phyloP scores from a whole-genome alignment of 2,113 vertebrate genomes.

The Colinus virginianus region DNA sequence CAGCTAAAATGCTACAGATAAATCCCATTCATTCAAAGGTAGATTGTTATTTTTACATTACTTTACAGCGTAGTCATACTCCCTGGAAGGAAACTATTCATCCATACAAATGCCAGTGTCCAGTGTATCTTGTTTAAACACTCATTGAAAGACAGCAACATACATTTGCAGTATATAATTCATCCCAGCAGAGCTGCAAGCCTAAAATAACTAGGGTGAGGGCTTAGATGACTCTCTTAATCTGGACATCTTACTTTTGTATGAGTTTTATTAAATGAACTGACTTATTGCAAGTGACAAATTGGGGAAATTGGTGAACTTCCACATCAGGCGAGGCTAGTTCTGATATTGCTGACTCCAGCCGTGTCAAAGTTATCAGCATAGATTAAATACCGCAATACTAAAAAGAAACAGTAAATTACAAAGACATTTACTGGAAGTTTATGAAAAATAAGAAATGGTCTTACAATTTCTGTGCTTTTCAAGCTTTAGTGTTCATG shows the following conservation, averaged over 20 bases:
- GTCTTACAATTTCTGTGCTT: background rate
- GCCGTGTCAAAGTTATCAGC: background rate
- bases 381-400: background rate
- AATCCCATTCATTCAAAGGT: background rate
- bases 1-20: background rate
- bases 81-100: background rate
- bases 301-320: background rate
- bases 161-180: background rate
- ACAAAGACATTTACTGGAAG: background rate
- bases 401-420: background rate
- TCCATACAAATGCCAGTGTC: background rate
- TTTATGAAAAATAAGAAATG: background rate
- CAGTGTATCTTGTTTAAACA: background rate
- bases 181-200: background rate
- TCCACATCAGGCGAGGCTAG: background rate
- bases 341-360: background rate
- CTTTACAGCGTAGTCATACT: background rate
- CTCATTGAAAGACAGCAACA: background rate
- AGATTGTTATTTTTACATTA: background rate
- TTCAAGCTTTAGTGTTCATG: background rate
- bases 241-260: background rate
- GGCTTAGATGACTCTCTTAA: background rate
- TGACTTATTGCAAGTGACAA: background rate
- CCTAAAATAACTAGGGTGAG: background rate
- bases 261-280: background rate